Base-by-base conservation (phyloP, 2,797 vertebrate genomes). In the Muraenolepis orangiensis region DNA sequence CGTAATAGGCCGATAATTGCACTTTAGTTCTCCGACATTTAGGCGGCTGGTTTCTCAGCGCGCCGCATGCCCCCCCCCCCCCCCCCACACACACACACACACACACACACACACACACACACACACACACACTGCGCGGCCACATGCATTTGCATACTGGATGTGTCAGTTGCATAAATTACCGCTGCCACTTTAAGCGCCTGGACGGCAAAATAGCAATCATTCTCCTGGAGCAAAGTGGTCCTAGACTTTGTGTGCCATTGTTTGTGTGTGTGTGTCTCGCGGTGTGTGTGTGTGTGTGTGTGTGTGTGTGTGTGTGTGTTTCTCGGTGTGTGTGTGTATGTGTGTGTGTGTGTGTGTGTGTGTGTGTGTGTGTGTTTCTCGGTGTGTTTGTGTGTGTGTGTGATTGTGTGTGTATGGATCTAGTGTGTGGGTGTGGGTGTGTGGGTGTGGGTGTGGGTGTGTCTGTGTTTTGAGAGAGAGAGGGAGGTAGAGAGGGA, bases 121-220 rank as follows among this genome's bases (percentile, higher is more conserved):
- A n/a, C n/a, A n/a, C n/a, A n/a, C n/a, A n/a, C n/a, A n/a, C 84
- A 78, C 86, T 81, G 36, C 85, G 89, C 42, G 87, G 89, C 87
- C 92, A 84, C 87, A 86, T 77, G 78, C 90, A 94, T 95, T 94
- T 94, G 92, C 94, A 95, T 95, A 93, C 87, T 91, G 93, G 93
- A 94, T 93, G 92, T 92, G 91, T 93, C 92, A 87, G 87, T 92
- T 91, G 93, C 93, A 95, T 95, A 95, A 94, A 95, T 95, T 94
- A 94, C 92, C 87, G 40, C 80, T 77, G 87, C 91, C 92, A 93
- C 91, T 93, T 94, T 92, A 90, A 92, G 90, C 90, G 78, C 86
- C 69, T 78, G 87, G 85, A 87, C 86, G 81, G 86, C 90, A 94
- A 93, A 94, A 93, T 91, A 93, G 92, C 93, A 93, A 92, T 95